phyloP scores from a whole-genome alignment of 2,113 vertebrate genomes.

The Eptesicus fuscus region DNA sequence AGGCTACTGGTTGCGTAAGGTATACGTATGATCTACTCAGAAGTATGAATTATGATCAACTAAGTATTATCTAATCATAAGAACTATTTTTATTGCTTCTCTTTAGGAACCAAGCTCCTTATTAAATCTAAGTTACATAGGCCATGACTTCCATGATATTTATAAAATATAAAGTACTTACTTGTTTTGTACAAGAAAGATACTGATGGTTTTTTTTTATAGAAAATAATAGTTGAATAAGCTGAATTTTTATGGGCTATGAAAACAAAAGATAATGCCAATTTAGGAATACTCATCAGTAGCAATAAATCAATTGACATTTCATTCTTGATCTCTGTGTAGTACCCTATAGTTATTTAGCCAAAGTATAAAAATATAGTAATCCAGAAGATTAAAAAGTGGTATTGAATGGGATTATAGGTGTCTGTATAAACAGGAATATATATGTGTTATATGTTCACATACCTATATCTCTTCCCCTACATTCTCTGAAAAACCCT shows the following conservation, averaged over 20 bases:
- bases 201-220: slow-evolving; percentile 58
- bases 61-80: slow-evolving; percentile 74
- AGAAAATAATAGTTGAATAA: slow-evolving; percentile 55
- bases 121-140: slow-evolving; percentile 73
- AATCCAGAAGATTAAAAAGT: neutral
- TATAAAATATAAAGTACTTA: slow-evolving; percentile 73
- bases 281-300: neutral
- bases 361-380: neutral
- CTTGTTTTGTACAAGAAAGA: slow-evolving; percentile 70
- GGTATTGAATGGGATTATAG: neutral
- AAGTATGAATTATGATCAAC: slow-evolving; percentile 47
- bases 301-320: neutral
- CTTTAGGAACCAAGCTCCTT: slow-evolving; percentile 71
- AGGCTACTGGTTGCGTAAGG: slow-evolving; percentile 56
- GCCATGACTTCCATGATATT: slow-evolving; percentile 59
- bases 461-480: neutral
- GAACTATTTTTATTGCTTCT: slow-evolving; percentile 49
- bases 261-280: slow-evolving; percentile 61
- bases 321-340: neutral
- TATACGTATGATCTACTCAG: slow-evolving; percentile 60
- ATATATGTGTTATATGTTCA: neutral
- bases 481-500: neutral
- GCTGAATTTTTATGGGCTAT: slow-evolving; percentile 17
- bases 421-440: neutral
- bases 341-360: neutral